Percentiles rank a stretch among this genome's conserved stretches.
phyloP scores from a whole-genome alignment of 2,888 invertebrate genomes.

The Colostygia pectinataria region DNA sequence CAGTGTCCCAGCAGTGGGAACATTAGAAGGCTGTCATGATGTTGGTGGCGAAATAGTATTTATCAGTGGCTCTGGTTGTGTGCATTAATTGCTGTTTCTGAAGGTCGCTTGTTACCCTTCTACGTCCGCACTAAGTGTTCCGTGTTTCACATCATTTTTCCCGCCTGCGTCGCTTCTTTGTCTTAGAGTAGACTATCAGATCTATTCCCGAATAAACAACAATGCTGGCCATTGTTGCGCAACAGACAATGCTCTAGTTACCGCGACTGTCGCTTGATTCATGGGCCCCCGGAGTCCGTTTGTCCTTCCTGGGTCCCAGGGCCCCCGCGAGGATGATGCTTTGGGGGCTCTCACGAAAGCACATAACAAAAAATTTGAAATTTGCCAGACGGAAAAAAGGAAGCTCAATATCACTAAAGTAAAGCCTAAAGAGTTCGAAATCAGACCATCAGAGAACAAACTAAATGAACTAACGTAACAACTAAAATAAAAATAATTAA shows the following conservation, averaged over 20 bases:
- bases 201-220: conserved; percentile 32
- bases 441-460: no score
- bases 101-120: background rate
- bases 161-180: conserved; percentile 11
- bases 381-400: no score
- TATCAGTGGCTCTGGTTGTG: no score
- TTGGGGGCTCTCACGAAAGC: no score
- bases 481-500: no score
- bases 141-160: conserved; percentile 1
- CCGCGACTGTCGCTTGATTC: conserved; percentile 57
- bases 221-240: conserved; percentile 35
- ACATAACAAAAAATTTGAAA: no score
- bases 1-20: no score
- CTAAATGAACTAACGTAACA: no score
- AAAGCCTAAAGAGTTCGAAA: no score
- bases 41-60: no score
- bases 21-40: no score
- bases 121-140: background rate
- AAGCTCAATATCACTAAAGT: no score
- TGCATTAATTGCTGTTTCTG: background rate
- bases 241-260: conserved; percentile 39
- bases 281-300: conserved; percentile 53
- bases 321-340: background rate
- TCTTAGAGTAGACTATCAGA: conserved; percentile 25
- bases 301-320: conserved; percentile 42